Evolutionary conservation across 2,113 vertebrate genomes (phyloP), one percentile per base, ranked within the genome.

Genomic region (Cephalopterus ornatus): DNA sequence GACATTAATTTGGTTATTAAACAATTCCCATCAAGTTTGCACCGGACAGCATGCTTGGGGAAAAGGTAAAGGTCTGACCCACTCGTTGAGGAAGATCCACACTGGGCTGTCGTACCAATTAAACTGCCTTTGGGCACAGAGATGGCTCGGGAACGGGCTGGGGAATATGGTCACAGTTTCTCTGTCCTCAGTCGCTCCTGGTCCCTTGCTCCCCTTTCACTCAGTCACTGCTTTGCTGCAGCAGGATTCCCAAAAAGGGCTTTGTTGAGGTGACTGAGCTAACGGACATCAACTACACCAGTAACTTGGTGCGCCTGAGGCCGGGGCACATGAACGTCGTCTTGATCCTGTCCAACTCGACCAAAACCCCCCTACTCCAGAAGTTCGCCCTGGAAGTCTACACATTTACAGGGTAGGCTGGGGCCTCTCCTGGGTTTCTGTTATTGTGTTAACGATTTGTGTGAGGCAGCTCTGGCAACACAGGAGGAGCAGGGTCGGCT

Each of bases 301-400:
- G 99, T 90, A 99, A 99, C 97, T 77, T 99, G 93, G 99, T 99
- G 16, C 99, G 99, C 89, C 97, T 99, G 94, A 97, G 99, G 93
- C 99, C 99, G 0, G 99, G 99, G 14, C 99, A 99, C 96, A 99
- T 99, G 95, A 99, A 99, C 3, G 99, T 99, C n/a, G 99, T 99
- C 76, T 98, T 99, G 90, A 98, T 99, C 74, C 98, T 99, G n/a
- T 99, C 99, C 1, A 98, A 98, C 52, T 95, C 98, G 47, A 99
- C 99, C 92, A 99, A 99, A 97, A 99, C 99, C 26, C 95, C 97
- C 30, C 98, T 99, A 17, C 99, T 99, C 11, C 99, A 99, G 98
- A 99, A 99, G 94, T 99, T 99, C 32, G 99, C 99, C 62, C 97
- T 99, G 89, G 99, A 99, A 93, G 99, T 99, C 59, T 99, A 99